Evolutionary conservation across 2,113 vertebrate species (phyloP), one percentile per base, ranked within the genome.

Genomic region (Dipodomys merriami): DNA sequence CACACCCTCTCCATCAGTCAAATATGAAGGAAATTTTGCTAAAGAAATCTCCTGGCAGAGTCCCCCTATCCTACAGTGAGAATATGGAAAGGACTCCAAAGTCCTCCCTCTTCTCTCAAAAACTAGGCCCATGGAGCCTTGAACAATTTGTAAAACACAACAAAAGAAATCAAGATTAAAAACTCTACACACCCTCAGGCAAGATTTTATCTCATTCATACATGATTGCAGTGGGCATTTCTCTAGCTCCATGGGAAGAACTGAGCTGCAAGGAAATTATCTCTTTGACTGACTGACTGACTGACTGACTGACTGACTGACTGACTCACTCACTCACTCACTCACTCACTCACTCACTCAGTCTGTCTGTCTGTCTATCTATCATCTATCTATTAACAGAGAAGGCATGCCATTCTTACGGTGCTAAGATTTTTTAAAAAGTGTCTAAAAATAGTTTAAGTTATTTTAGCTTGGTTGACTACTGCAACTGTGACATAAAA

Each of bases 61-160:
- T 90, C 16, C 8, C 49, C 35, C n/a, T 39, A 69, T 35, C 5
- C 65, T 76, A 62, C 73, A 79, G 16, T 46, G 82, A 92, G 33
- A 71, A 86, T 94, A 96, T 95, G 84, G 90, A 94, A 83, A 89
- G 25, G 73, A 76, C 77, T 93, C 90, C 64, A 77, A 94, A 90
- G 49, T 91, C 20, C 18, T 88, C 44, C 23, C 44, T 82, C 30
- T 87, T 73, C 33, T 93, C 65, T 91, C 64, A 95, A 88, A 96
- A 86, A 67, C 65, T 49, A 72, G 23, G 78, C 79, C 79, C 88
- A 95, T 2, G 72, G 88, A 83, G 57, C 68, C 83, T 65, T 49
- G 72, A 95, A 86, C 88, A 94, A 94, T 97, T 96, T 95, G 93
- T 96, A 96, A 95, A 95, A 94, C 77, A 95, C 93, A 96, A 96